Evolutionary conservation across 92 coral and sea anemone species (phyloP).

Genomic region (Porites divaricata): DNA sequence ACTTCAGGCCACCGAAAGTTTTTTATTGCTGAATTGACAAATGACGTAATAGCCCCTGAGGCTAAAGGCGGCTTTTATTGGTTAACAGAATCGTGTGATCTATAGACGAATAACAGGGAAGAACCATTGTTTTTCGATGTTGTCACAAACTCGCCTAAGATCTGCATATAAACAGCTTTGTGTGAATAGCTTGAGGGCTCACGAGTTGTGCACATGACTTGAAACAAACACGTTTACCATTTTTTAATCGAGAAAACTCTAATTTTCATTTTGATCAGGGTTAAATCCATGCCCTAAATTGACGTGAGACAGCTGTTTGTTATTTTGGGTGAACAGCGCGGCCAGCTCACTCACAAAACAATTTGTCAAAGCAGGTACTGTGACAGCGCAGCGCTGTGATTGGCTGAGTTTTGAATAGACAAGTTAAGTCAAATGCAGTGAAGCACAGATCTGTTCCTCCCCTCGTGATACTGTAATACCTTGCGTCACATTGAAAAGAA

Average conservation of each 20-base stretch:
- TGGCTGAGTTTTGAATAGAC: conserved; percentile 15
- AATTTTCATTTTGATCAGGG: neutral
- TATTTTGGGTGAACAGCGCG: neutral
- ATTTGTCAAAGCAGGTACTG: too few relatives aligned
- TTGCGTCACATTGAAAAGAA: neutral
- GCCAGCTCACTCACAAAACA: too few relatives aligned
- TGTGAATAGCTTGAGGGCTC: neutral
- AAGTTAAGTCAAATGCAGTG: neutral
- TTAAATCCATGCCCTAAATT: neutral
- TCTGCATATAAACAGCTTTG: neutral
- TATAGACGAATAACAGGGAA: conserved; percentile 25
- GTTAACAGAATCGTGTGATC: conserved; percentile 69
- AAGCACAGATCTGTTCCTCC: neutral
- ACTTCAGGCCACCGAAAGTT: conserved; percentile 30
- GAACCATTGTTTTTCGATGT: conserved; percentile 23
- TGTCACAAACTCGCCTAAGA: neutral
- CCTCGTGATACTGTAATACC: neutral
- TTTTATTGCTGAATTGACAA: neutral
- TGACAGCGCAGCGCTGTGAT: conserved; percentile 5
- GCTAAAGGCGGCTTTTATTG: conserved; percentile 48
- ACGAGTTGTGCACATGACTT: conserved; percentile 29
- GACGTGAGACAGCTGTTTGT: neutral
- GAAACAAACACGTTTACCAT: neutral
- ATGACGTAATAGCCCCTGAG: conserved; percentile 50
- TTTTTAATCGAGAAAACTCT: neutral